Evolutionary conservation across 2,797 vertebrate species (phyloP), one percentile per base, ranked within the genome.

Genomic region (Anolis apletophallus): DNA sequence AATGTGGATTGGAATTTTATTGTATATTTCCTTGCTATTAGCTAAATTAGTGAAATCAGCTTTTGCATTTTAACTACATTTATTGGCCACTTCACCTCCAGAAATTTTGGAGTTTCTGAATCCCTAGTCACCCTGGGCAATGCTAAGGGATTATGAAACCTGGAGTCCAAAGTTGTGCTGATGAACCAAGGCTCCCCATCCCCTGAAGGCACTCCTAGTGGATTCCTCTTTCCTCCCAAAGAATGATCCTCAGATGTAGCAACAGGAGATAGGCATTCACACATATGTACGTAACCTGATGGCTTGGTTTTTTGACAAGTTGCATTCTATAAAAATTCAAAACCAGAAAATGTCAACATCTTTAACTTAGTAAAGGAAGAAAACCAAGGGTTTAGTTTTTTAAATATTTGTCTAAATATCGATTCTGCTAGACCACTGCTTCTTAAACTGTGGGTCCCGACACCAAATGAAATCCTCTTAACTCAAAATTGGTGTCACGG

Each of bases 41-140:
- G n/a, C n/a, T n/a, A n/a, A 87, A 93, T 40, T 85, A 86, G 26
- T 29, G 34, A 90, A 54, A 12, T 64, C 75, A 81, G 83, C 79
- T 79, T 82, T 46, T 76, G 55, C 50, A 86, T 85, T 72, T 88
- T 12, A 57, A 83, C 81, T 73, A 0, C 13, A 52, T 55, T 88
- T 59, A 59, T 74, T 36, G 80, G 85, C 85, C 76, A 80, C 26
- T 12, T 73, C 34, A 73, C 36, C 36, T 34, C 21, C 36, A 21
- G 8, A 40, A 40, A 32, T 72, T 21, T 72, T 21, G 14, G 71
- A 73, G 19, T 73, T 21, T 17, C 17, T 10, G 16, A 73, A 46
- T 40, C 36, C 34, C 10, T 21, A 73, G 7, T 21, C 36, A 40
- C 8, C 40, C 40, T 40, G 23, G 19, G 7, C 10, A 46, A 46